Percentiles rank a stretch among this genome's conserved stretches.
phyloP scores from a whole-genome alignment of 1,140 invertebrate species.

The Heliconius nattereri region DNA sequence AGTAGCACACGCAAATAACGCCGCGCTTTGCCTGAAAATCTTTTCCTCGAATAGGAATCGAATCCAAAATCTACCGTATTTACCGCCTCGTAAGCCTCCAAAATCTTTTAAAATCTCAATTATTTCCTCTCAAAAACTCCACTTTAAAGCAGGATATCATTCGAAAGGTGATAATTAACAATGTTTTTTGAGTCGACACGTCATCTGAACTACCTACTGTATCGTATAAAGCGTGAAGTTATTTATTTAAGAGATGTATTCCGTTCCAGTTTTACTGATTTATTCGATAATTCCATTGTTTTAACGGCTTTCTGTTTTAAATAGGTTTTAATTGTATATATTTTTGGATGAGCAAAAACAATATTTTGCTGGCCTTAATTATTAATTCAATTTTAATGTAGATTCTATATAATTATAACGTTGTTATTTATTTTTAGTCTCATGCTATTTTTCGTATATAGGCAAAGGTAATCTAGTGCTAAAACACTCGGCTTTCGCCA shows the following conservation, averaged over 20 bases:
- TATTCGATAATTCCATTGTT: neutral
- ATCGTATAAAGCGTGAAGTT: conserved; percentile 10
- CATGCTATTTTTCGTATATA: too few relatives aligned
- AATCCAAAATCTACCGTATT: too few relatives aligned
- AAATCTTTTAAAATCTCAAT: neutral
- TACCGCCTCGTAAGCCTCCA: neutral
- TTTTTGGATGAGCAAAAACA: neutral
- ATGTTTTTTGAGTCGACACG: conserved; percentile 4
- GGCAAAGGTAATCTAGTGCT: too few relatives aligned
- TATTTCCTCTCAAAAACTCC: neutral
- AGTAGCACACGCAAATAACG: too few relatives aligned
- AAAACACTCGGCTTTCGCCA: too few relatives aligned
- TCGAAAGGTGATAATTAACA: neutral
- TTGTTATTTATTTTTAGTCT: too few relatives aligned
- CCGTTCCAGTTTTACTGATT: conserved; percentile 3
- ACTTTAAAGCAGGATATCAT: neutral
- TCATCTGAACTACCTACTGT: conserved; percentile 11
- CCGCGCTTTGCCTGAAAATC: too few relatives aligned
- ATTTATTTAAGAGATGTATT: conserved; percentile 11
- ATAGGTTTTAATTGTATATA: neutral
- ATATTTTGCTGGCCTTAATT: neutral
- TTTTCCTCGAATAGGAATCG: too few relatives aligned
- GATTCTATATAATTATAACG: neutral
- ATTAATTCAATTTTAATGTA: neutral
- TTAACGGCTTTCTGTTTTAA: neutral